phyloP scores from a whole-genome alignment of 23 tunicate species.

The Ascidia mentula region DNA sequence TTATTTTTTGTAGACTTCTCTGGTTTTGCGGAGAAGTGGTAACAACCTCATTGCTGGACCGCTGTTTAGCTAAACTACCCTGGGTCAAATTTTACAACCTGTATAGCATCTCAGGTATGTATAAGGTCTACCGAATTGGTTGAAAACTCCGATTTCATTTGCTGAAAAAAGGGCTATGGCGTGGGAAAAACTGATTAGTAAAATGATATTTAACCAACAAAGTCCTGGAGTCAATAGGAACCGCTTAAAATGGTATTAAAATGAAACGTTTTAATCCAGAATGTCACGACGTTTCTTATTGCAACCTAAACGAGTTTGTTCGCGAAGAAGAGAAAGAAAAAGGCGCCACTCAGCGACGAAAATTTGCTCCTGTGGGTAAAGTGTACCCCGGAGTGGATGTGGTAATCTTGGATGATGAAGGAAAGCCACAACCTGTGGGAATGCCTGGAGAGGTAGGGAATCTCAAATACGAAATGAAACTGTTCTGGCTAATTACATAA shows the following conservation, averaged over 20 bases:
- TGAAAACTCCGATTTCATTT: neutral
- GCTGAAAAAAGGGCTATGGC: too few relatives aligned
- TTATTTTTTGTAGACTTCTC: slow-evolving; percentile 32
- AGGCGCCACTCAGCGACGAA: slow-evolving; percentile 39
- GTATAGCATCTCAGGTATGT: slow-evolving; percentile 90
- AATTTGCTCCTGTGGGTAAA: slow-evolving; percentile 86
- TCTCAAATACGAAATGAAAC: neutral
- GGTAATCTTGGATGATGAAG: slow-evolving; percentile 60
- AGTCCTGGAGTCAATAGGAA: too few relatives aligned
- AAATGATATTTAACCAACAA: too few relatives aligned
- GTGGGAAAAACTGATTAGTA: too few relatives aligned
- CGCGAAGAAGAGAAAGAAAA: neutral
- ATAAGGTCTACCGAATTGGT: neutral
- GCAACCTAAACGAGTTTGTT: slow-evolving; percentile 57
- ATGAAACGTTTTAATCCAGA: slow-evolving; percentile 42
- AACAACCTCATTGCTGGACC: slow-evolving; percentile 65
- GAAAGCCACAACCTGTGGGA: slow-evolving; percentile 76
- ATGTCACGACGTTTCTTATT: slow-evolving; percentile 87
- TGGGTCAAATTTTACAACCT: slow-evolving; percentile 73
- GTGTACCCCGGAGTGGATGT: slow-evolving; percentile 75
- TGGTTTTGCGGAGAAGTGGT: slow-evolving; percentile 98
- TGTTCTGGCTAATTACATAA: too few relatives aligned
- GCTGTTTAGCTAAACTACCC: slow-evolving; percentile 59
- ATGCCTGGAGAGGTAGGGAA: slow-evolving; percentile 79
- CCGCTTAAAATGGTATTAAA: neutral